Evolutionary conservation across 2,888 invertebrate genomes (phyloP).

Genomic region (Rhagonycha fulva): DNA sequence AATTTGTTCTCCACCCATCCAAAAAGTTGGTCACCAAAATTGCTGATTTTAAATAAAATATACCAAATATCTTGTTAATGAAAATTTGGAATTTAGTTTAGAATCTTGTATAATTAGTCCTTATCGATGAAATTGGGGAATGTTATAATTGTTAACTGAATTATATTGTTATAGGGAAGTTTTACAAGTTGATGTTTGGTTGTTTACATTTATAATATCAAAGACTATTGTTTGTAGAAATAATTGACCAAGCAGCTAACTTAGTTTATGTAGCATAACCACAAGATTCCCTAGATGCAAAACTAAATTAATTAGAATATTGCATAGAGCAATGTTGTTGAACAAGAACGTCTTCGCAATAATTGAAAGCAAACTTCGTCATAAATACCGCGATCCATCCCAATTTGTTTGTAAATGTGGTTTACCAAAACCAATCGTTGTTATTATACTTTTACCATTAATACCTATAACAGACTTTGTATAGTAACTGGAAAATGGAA

Average conservation of each 20-base stretch:
- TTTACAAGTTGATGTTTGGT: slow-evolving; percentile 1
- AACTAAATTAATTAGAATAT: slow-evolving; percentile 20
- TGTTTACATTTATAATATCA: slow-evolving; percentile 19
- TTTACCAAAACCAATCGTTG: background rate
- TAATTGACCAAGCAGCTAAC: slow-evolving; percentile 21
- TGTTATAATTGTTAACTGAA: background rate
- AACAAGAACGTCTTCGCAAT: background rate
- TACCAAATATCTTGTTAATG: too few species aligned
- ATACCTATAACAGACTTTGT: background rate
- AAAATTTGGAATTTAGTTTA: too few species aligned
- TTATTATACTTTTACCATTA: background rate
- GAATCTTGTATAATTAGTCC: too few species aligned
- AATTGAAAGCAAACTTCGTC: background rate
- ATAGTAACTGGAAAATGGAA: background rate
- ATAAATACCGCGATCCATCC: background rate
- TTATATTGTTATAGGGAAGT: background rate
- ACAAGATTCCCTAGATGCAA: slow-evolving; percentile 14
- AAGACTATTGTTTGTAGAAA: slow-evolving; percentile 16
- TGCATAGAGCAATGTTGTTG: slow-evolving; percentile 9
- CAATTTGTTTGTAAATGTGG: background rate
- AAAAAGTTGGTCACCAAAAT: too few species aligned
- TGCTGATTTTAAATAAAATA: too few species aligned
- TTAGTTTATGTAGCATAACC: slow-evolving; percentile 20
- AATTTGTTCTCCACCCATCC: too few species aligned
- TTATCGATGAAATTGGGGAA: background rate